Evolutionary conservation across 2,888 invertebrate genomes (phyloP).

Genomic region (Cryptocephalus primarius): DNA sequence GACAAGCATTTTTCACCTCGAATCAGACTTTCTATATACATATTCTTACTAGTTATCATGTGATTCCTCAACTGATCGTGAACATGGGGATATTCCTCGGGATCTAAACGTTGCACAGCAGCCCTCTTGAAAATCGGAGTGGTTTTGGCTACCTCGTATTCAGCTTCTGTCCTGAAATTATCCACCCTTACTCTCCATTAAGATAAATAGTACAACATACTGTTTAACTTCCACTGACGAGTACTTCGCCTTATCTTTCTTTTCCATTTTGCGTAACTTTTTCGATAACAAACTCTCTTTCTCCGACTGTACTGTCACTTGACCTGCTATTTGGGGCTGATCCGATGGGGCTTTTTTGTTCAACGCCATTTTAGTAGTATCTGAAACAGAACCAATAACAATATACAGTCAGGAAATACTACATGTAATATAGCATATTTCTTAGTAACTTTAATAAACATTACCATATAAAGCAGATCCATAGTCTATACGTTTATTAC

Average conservation of each 20-base stretch:
- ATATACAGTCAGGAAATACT: neutral
- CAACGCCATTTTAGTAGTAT: constrained; percentile 7
- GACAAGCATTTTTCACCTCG: neutral
- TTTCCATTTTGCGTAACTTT: constrained; percentile 73
- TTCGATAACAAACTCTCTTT: constrained; percentile 70
- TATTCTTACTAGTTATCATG: constrained; percentile 23
- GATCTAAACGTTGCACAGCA: constrained; percentile 32
- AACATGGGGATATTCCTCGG: constrained; percentile 71
- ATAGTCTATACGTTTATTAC: constrained; percentile 22
- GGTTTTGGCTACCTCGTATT: constrained; percentile 21
- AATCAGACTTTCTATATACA: neutral
- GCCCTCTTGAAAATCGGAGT: constrained; percentile 25
- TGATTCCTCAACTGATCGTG: constrained; percentile 64
- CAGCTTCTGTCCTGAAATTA: constrained; percentile 19
- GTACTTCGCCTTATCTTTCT: constrained; percentile 45
- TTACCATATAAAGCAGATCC: constrained; percentile 11
- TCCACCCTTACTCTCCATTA: neutral
- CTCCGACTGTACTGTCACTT: constrained; percentile 76
- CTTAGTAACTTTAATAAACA: neutral
- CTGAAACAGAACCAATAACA: constrained; percentile 4
- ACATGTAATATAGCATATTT: neutral
- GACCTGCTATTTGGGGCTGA: constrained; percentile 47
- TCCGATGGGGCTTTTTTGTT: no score
- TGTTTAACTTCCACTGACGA: constrained; percentile 15
- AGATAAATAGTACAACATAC: constrained; percentile 9